These are phyloP conservation scores for Myrmophylax atrothorax DNA, from an alignment of 2,113 vertebrate genomes.

Conservation along the genomic window DNA sequence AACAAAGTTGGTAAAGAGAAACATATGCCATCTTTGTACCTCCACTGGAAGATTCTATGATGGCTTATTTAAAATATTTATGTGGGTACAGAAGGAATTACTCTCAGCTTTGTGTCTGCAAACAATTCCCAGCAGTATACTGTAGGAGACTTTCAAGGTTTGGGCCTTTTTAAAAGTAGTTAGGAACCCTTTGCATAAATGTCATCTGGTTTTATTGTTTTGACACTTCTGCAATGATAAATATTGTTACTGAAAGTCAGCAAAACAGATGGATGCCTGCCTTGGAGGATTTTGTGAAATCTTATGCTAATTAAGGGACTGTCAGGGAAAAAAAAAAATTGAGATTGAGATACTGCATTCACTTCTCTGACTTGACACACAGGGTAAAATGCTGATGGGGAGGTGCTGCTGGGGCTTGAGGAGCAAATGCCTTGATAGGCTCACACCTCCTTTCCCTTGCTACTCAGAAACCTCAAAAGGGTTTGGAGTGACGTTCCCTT, in stretches of 20 bases:
- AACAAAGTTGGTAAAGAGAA: neutral
- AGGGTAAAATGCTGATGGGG: neutral
- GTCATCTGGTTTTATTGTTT: slow-evolving; percentile 67
- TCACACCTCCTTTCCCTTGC: rapidly evolving
- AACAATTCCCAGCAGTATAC: slow-evolving; percentile 6
- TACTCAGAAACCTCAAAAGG: neutral
- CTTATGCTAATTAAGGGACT: slow-evolving; percentile 66
- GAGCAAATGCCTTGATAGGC: rapidly evolving
- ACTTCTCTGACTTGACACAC: neutral
- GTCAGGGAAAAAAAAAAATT: neutral
- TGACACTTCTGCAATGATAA: slow-evolving; percentile 64
- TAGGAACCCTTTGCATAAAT: slow-evolving; percentile 53
- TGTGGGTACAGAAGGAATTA: slow-evolving; percentile 5
- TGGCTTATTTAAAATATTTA: slow-evolving; percentile 22
- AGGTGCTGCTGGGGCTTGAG: neutral
- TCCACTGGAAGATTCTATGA: neutral
- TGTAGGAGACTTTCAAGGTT: slow-evolving; percentile 40
- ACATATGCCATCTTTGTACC: neutral
- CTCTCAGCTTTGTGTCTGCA: slow-evolving; percentile 36
- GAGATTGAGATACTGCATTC: neutral
- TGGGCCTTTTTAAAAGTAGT: slow-evolving; percentile 31
- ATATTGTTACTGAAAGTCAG: slow-evolving; percentile 66
- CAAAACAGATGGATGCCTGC: slow-evolving; percentile 68
- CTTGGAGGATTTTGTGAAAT: slow-evolving; percentile 49
- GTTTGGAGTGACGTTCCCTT: neutral